Evolutionary conservation across 1,140 invertebrate genomes (phyloP).

Genomic region (Drosophila arawakana): DNA sequence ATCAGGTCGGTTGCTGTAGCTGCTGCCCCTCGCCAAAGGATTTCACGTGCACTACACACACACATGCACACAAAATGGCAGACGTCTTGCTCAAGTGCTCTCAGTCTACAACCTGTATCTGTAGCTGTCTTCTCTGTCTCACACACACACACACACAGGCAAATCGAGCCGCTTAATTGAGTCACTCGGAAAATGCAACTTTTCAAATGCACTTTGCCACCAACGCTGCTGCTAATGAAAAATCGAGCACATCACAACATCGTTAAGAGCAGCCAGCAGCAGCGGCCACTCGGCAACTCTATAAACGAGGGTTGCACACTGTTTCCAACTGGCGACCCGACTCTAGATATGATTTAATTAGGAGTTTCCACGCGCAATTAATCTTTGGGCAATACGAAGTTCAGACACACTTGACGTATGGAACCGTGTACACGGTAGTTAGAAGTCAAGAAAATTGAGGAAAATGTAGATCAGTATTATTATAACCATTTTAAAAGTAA

Average conservation of each 20-base stretch:
- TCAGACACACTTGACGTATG: slow-evolving; percentile 38
- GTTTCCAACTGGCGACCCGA: slow-evolving; percentile 23
- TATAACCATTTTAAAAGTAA: too few species aligned
- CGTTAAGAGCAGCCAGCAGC: slow-evolving; percentile 51
- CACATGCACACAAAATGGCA: slow-evolving; percentile 68
- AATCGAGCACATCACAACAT: slow-evolving; percentile 63
- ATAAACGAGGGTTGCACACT: neutral
- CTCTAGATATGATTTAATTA: slow-evolving; percentile 79
- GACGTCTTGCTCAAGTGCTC: slow-evolving; percentile 69
- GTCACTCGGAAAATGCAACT: slow-evolving; percentile 80
- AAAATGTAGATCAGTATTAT: neutral
- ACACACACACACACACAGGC: slow-evolving; percentile 12
- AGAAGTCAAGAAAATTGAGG: neutral
- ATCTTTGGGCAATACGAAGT: slow-evolving; percentile 56
- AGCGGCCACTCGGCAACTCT: neutral
- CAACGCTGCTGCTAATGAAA: slow-evolving; percentile 47
- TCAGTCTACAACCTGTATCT: slow-evolving; percentile 60
- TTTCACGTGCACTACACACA: slow-evolving; percentile 67
- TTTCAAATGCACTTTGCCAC: slow-evolving; percentile 63
- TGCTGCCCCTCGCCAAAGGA: slow-evolving; percentile 74
- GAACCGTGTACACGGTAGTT: slow-evolving; percentile 18
- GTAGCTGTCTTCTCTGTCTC: slow-evolving; percentile 26
- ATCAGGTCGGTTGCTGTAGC: slow-evolving; percentile 71
- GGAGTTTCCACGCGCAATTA: slow-evolving; percentile 77
- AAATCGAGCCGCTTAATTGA: slow-evolving; percentile 65